Conservation (phyloP, 2,888 invertebrate genomes). For the Thymelicus sylvestris region DNA sequence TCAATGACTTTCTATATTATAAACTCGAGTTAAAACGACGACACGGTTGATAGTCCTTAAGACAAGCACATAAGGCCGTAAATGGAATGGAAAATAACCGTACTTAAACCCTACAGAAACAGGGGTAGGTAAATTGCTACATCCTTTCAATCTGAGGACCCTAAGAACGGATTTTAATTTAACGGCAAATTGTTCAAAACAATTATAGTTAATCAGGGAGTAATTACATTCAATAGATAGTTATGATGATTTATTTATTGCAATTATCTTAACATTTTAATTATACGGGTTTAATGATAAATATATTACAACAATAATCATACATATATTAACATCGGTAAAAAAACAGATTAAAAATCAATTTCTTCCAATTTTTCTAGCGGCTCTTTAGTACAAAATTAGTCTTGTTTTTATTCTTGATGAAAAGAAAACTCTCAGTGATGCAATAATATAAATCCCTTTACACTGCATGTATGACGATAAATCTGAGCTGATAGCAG, state of each 20-base stretch:
- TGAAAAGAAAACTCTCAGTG: no score
- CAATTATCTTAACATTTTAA: background rate
- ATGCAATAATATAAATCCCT: no score
- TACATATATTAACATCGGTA: no score
- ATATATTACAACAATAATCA: no score
- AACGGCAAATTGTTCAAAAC: constrained; percentile 33
- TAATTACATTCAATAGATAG: background rate
- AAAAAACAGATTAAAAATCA: no score
- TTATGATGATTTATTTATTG: background rate
- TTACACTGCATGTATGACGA: no score
- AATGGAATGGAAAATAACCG: background rate
- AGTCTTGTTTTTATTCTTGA: no score
- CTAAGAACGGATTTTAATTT: constrained; percentile 39
- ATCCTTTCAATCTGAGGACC: constrained; percentile 30
- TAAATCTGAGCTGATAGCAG: no score
- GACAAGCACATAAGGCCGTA: background rate
- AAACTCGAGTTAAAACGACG: constrained; percentile 16
- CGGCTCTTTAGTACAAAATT: no score
- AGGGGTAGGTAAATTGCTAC: constrained; percentile 29
- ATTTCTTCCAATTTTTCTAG: no score
- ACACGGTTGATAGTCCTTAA: background rate
- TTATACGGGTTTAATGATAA: no score
- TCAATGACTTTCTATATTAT: constrained; percentile 32
- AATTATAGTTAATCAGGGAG: background rate
- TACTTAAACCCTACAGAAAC: constrained; percentile 19